Percentiles rank a stretch among this genome's conserved stretches.
Evolutionary conservation across 1,140 invertebrate species (phyloP).

Genomic region (Globodera ellingtonae): DNA sequence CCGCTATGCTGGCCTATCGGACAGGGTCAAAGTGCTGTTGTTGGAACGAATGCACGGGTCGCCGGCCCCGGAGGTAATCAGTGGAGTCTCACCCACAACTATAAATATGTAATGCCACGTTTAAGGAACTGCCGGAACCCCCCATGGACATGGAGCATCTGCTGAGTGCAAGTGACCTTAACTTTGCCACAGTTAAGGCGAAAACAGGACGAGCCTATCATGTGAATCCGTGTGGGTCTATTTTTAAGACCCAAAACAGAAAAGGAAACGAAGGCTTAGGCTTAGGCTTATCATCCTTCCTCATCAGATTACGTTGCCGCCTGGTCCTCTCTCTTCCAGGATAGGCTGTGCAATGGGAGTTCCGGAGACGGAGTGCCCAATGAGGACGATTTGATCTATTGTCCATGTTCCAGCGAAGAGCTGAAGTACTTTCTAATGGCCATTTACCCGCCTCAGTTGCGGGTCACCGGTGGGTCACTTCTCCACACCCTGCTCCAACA

Average conservation of each 20-base stretch:
- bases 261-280: background rate
- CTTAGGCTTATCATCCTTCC: background rate
- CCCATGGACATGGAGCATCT: constrained; percentile 62
- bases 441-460: constrained; percentile 63
- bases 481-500: background rate
- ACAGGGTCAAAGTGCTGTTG: constrained; percentile 62
- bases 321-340: constrained; percentile 63
- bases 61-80: constrained; percentile 53
- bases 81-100: background rate
- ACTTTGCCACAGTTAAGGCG: constrained; percentile 60
- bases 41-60: constrained; percentile 63
- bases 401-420: constrained; percentile 64
- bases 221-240: constrained; percentile 56
- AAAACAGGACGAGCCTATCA: constrained; percentile 62
- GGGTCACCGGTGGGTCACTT: constrained; percentile 54
- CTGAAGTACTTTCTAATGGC: constrained; percentile 65
- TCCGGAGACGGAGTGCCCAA: constrained; percentile 20
- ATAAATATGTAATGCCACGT: background rate
- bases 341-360: constrained; percentile 48
- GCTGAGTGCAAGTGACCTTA: constrained; percentile 56
- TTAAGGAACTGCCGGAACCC: constrained; percentile 59
- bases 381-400: constrained; percentile 57
- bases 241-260: too few species aligned
- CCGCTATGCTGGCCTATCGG: constrained; percentile 60
- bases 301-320: constrained; percentile 56